Evolutionary conservation across 1,140 invertebrate species (phyloP).

Genomic region (Drosophila aff.): DNA sequence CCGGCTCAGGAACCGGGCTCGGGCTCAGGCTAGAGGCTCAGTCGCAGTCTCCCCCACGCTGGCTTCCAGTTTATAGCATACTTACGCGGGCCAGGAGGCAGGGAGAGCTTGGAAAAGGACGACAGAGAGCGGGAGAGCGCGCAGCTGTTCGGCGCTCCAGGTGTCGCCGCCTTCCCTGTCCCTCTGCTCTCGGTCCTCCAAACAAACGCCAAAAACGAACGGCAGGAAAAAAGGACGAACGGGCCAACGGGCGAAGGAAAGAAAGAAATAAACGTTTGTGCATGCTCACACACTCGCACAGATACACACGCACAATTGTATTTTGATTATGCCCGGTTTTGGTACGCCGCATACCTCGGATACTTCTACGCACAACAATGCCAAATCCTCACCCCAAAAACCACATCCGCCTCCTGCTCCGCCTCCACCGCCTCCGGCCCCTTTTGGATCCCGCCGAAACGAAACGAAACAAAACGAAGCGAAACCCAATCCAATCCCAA

Average conservation of each 20-base stretch:
- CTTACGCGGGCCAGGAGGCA: conserved; percentile 43
- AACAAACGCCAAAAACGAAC: conserved; percentile 52
- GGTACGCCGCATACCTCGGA: conserved; percentile 80
- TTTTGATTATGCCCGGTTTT: conserved; percentile 82
- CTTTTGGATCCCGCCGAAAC: background rate
- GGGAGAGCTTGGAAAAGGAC: conserved; percentile 16
- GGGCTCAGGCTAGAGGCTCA: background rate
- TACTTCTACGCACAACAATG: conserved; percentile 83
- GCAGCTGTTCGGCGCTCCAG: conserved; percentile 52
- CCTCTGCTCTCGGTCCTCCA: conserved; percentile 4
- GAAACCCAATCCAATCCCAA: conserved; percentile 22
- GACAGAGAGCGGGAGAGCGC: conserved; percentile 20
- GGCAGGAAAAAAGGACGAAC: conserved; percentile 1
- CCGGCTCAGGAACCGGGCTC: no score
- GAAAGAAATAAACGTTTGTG: conserved; percentile 61
- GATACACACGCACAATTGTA: conserved; percentile 73
- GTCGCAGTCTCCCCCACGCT: conserved; percentile 9
- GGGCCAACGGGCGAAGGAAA: conserved; percentile 12
- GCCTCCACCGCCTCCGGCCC: no score
- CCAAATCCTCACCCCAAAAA: conserved; percentile 35
- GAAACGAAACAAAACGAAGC: conserved; percentile 10
- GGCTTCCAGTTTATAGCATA: conserved; percentile 75
- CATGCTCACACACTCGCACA: conserved; percentile 57
- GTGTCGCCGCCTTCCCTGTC: conserved; percentile 28
- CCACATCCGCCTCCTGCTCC: background rate